A percentile compares a stretch with the other conserved stretches of the same genome.
phyloP scores from a whole-genome alignment of 2,888 invertebrate species.

The Eupithecia inturbata region DNA sequence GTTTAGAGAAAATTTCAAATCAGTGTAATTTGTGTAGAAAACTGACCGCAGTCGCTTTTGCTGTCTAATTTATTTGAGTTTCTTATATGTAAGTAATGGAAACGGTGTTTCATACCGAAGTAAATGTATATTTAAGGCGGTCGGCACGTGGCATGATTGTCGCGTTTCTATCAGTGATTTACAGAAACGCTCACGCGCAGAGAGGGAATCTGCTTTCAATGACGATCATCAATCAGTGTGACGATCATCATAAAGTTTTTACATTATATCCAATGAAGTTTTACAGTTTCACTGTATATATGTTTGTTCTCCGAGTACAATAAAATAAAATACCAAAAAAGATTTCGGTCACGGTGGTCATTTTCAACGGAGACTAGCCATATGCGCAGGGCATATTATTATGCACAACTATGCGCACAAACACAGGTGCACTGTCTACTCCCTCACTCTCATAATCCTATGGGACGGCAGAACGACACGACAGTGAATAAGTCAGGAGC shows the following conservation, averaged over 20 bases:
- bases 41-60: constrained; percentile 4
- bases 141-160: neutral
- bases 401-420: neutral
- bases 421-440: neutral
- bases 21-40: constrained; percentile 23
- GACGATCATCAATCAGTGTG: neutral
- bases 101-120: neutral
- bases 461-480: neutral
- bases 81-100: neutral
- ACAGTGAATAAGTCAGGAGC: neutral
- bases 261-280: neutral
- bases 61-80: constrained; percentile 2
- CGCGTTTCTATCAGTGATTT: neutral
- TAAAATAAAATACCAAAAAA: too few relatives aligned
- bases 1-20: constrained; percentile 24
- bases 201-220: neutral
- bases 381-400: neutral
- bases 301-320: too few relatives aligned
- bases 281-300: too few relatives aligned
- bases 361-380: too few relatives aligned
- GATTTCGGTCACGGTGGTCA: too few relatives aligned
- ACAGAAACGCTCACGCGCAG: neutral
- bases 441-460: neutral
- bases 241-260: neutral
- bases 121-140: neutral